Evolutionary conservation across 2,888 invertebrate genomes (phyloP), one percentile per base, ranked within the genome.

Genomic region (Parasteatoda lunata): DNA sequence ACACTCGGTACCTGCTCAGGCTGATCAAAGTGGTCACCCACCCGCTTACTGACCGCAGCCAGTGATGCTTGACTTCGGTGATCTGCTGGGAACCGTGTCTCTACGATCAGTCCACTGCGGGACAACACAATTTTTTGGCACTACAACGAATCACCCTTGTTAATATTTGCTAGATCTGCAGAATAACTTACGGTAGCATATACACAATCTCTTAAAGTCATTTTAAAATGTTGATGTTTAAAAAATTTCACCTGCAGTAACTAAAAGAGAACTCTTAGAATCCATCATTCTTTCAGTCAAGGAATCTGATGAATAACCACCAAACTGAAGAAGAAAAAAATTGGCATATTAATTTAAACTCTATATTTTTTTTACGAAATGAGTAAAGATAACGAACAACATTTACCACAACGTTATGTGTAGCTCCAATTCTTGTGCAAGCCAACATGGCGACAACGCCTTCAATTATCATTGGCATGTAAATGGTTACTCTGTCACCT

Each of bases 381-480:
- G 51, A 90, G 2, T 30, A 30, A 30, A 30, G 30, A 9, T 47
- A 4, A 54, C 9, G 30, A 64, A 49, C 5, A 13, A 5, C 54
- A 93, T 95, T 94, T 93, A 98, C 97, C 92, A 99, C 98, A 90
- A 99, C 96, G 79, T 97, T 97, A 93, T 99, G 99, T 78, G 98
- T 94, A 66, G 98, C 98, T 3, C 99, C 99, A 90, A 99, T 97
- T 91, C 99, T 94, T 4, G 97, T 95, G 92, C 98, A 99, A 5
- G 98, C 98, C 89, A 99, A 93, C 96, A 99, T 97, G 69, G 97
- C 95, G 69, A 98, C 94, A 0, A 97, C 95, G 49, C 98, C 94
- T 93, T 99, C 98, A 89, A 97, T 92, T 79, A 99, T 95, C 98
- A 99, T 99, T 15, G 99, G 99, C 97, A 99, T 98, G 92, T 99